These are phyloP conservation scores for Lepidurus arcticus DNA, from an alignment of 1,140 invertebrate species.

Conservation along the genomic window DNA sequence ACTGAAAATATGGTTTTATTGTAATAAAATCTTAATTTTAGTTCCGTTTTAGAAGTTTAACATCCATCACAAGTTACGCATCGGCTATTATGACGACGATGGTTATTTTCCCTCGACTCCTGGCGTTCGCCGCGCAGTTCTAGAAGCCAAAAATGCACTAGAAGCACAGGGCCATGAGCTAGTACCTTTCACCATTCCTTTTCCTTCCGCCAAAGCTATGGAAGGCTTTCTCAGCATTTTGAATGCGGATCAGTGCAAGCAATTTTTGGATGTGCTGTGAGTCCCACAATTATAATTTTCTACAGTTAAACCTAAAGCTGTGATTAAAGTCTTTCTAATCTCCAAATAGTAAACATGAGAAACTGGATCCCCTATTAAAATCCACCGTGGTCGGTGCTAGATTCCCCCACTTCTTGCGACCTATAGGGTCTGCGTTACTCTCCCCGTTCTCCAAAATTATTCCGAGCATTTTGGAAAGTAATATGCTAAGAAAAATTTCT, in stretches of 20 bases:
- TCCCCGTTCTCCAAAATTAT: not conserved
- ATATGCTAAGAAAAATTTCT: no score
- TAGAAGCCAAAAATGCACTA: slow-evolving; percentile 37
- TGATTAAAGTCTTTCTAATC: not conserved
- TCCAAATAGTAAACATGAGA: not conserved
- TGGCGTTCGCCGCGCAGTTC: slow-evolving; percentile 38
- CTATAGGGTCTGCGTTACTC: not conserved
- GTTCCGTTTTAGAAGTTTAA: slow-evolving; percentile 24
- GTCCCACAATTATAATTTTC: not conserved
- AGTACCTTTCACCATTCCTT: slow-evolving; percentile 27
- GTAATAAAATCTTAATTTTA: not conserved
- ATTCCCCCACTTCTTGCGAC: not conserved
- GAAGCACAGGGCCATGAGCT: slow-evolving; percentile 38
- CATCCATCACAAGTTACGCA: slow-evolving; percentile 31
- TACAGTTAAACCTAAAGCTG: no score
- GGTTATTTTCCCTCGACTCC: slow-evolving; percentile 39
- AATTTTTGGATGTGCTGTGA: slow-evolving; percentile 19
- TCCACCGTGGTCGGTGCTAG: not conserved
- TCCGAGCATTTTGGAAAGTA: not conserved
- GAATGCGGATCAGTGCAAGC: slow-evolving; percentile 26
- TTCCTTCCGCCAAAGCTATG: not conserved
- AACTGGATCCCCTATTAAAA: not conserved
- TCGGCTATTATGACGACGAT: slow-evolving; percentile 41
- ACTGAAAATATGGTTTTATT: not conserved
- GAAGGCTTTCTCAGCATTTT: slow-evolving; percentile 22